Base-by-base conservation (phyloP, 2,888 invertebrate species). In the Electrophaes corylata region DNA sequence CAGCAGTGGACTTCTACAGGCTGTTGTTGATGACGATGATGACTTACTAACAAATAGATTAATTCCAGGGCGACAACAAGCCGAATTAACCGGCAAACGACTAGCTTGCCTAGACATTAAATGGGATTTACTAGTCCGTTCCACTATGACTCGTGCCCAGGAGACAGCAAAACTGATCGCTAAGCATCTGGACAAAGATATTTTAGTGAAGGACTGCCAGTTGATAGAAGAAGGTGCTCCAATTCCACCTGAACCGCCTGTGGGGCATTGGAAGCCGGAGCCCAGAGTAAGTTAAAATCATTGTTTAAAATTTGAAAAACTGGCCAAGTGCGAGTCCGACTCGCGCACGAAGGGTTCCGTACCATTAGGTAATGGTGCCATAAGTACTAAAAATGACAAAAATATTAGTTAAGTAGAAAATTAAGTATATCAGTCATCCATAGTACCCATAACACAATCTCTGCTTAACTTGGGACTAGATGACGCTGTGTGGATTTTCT, bases 201-300 rank as follows among this genome's bases (percentile, higher is more conserved):
- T 92, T 3, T 79, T 84, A 12, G 91, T 95, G 0, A 92, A 93
- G 54, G 92, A 95, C 68, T 96, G 96, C 76, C 93, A 94, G 70
- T 86, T 97, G 69, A 86, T 99, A 16, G 94, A 96, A 57, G 99
- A 99, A 86, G 99, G 99, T 0, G 97, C 98, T 0, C 99, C 99
- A 0, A 95, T 98, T 67, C 96, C 97, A 0, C 98, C 99, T 0
- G 98, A 99, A 75, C 99, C 99, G 0, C 96, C 97, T 0, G 92
- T 96, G 0, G 95, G 96, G 0, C 94, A 95, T 75, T 99, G 98
- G 98, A 95, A 93, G 75, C 97, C 98, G 0, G 97, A 97, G 65
- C 82, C 85, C 51, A 80, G 76, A 80, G 91, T 92, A 92, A 84
- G 84, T 49, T 45, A 6, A 40, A n/a, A n/a, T 3, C 4, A 23